Evolutionary conservation across 2,797 vertebrate genomes (phyloP).

Genomic region (Gymnothorax javanicus): DNA sequence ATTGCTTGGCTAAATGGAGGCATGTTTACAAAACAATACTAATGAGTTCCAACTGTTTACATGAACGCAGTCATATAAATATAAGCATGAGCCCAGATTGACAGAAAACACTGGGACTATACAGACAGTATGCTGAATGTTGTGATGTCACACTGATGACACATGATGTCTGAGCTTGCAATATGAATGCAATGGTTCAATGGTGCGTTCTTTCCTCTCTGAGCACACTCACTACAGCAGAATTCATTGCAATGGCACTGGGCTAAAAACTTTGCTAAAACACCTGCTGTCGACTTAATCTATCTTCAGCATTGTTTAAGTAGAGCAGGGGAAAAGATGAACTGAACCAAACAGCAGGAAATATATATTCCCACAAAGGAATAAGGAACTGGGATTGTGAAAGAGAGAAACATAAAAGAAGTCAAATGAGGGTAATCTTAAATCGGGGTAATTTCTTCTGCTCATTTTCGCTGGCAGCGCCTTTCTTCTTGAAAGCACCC

Average conservation of each 20-base stretch:
- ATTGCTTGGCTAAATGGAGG: too few species aligned
- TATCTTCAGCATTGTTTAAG: not conserved
- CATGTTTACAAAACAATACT: not conserved
- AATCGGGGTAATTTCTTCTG: not conserved
- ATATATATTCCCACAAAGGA: not conserved
- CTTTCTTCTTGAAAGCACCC: constrained; percentile 1
- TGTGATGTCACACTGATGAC: not conserved
- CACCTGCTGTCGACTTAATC: not conserved
- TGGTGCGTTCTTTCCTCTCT: not conserved
- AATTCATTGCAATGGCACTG: not conserved
- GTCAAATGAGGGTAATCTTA: constrained; percentile 3
- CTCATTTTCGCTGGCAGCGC: not conserved
- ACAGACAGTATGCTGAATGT: not conserved
- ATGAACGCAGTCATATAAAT: not conserved
- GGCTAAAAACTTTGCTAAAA: not conserved
- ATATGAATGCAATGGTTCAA: not conserved
- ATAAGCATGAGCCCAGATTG: not conserved
- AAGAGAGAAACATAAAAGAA: not conserved
- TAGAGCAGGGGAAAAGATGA: not conserved
- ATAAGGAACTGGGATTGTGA: not conserved
- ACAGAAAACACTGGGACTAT: too few species aligned
- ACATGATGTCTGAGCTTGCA: not conserved
- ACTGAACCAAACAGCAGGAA: not conserved
- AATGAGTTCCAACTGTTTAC: not conserved
- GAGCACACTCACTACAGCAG: not conserved